Conservation (phyloP, 2,113 vertebrate species). For the Python bivittatus region DNA sequence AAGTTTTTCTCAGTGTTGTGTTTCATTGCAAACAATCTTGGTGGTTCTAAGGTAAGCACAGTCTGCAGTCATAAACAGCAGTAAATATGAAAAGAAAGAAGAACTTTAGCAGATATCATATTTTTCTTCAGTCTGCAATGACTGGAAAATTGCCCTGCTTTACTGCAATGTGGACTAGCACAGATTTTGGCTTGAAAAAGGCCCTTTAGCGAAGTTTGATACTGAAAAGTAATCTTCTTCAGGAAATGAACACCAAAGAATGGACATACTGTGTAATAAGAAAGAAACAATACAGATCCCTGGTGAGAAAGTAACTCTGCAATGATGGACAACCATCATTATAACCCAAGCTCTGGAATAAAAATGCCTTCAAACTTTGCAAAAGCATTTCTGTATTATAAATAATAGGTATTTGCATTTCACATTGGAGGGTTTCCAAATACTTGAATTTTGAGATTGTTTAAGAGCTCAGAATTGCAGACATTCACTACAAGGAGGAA, state of each 20-base stretch:
- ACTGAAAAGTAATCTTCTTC: constrained; percentile 76
- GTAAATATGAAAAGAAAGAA: constrained; percentile 60
- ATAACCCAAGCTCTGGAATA: constrained; percentile 68
- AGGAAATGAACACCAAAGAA: constrained; percentile 76
- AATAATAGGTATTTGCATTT: constrained; percentile 68
- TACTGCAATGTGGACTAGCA: constrained; percentile 57
- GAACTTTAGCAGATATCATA: constrained; percentile 42
- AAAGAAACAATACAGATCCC: constrained; percentile 73
- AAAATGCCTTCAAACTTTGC: constrained; percentile 70
- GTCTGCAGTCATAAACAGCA: constrained; percentile 37
- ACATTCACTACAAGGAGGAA: constrained; percentile 53
- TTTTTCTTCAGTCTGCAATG: constrained; percentile 51
- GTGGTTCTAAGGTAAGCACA: constrained; percentile 36
- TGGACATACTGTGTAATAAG: constrained; percentile 70
- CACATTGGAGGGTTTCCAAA: constrained; percentile 69
- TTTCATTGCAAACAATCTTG: constrained; percentile 58
- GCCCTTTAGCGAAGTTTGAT: constrained; percentile 67
- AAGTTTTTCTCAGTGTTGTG: constrained; percentile 64
- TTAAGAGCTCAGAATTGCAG: constrained; percentile 61
- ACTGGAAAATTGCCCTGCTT: constrained; percentile 57
- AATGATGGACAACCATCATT: constrained; percentile 69
- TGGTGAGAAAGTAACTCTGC: constrained; percentile 65
- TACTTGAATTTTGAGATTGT: constrained; percentile 58
- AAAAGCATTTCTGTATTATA: constrained; percentile 69
- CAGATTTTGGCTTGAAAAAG: constrained; percentile 59